Conservation (phyloP, 2,797 vertebrate species). For the Coccyzus lansbergi region DNA sequence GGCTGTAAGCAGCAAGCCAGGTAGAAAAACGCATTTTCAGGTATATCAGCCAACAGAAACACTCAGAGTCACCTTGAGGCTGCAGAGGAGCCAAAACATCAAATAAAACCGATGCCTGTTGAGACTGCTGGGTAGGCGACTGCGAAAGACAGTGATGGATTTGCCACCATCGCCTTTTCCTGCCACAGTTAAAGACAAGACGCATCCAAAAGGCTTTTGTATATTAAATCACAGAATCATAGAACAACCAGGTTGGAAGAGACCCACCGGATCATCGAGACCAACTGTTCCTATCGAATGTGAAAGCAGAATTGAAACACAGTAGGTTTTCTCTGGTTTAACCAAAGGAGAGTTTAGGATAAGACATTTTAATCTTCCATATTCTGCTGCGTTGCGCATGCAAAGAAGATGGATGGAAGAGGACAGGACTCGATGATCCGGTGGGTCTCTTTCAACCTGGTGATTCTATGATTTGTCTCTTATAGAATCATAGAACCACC, state of each 20-base stretch:
- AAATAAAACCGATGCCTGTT: neutral
- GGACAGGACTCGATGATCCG: too few species aligned
- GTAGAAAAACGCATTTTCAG: neutral
- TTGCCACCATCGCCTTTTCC: neutral
- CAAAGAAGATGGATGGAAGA: neutral
- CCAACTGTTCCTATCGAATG: too few species aligned
- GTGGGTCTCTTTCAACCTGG: too few species aligned
- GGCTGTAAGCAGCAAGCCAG: neutral
- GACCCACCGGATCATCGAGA: too few species aligned
- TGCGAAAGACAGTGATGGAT: neutral
- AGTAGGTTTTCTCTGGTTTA: accelerated
- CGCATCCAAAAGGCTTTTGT: neutral
- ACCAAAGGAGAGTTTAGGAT: neutral
- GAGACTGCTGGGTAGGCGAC: neutral
- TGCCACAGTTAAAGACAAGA: neutral
- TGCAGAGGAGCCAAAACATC: neutral
- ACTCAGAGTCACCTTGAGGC: slow-evolving; percentile 53
- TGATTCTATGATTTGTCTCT: too few species aligned
- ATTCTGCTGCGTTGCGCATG: accelerated
- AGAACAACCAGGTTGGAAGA: too few species aligned
- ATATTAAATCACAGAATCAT: too few species aligned
- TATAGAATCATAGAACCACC: too few species aligned
- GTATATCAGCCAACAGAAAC: neutral
- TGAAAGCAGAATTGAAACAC: accelerated
- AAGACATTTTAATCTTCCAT: neutral